Evolutionary conservation across 2,797 vertebrate genomes (phyloP).

Genomic region (Malacoctenus gilli): DNA sequence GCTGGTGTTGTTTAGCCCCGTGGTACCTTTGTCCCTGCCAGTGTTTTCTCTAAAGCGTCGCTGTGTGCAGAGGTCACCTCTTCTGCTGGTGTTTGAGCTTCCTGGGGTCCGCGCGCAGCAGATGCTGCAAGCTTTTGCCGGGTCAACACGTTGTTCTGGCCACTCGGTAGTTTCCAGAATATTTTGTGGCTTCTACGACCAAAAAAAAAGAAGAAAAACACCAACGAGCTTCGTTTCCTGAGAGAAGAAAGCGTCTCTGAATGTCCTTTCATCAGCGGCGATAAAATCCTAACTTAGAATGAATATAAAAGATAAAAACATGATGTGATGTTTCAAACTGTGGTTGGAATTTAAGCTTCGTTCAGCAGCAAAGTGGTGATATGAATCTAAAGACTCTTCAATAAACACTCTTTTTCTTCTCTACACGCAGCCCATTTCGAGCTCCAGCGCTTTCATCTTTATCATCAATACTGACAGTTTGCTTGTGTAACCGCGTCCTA

Average conservation of each 20-base stretch:
- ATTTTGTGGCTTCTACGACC: not conserved
- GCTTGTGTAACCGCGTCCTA: slow-evolving; percentile 24
- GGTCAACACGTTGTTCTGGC: slow-evolving; percentile 25
- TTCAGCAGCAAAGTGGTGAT: too few relatives aligned
- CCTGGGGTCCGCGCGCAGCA: slow-evolving; percentile 31
- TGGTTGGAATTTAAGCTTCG: too few relatives aligned
- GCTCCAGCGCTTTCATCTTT: slow-evolving; percentile 16
- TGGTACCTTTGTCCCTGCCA: slow-evolving; percentile 45
- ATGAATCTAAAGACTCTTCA: too few relatives aligned
- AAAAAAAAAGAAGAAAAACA: not conserved
- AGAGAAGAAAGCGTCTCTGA: too few relatives aligned
- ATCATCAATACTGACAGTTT: slow-evolving; percentile 26
- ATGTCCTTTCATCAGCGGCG: too few relatives aligned
- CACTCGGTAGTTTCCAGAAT: not conserved
- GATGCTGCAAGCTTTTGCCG: slow-evolving; percentile 42
- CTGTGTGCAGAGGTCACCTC: slow-evolving; percentile 59
- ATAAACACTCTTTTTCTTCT: too few relatives aligned
- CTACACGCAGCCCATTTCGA: not conserved
- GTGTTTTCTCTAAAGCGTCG: slow-evolving; percentile 46
- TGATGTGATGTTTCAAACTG: too few relatives aligned
- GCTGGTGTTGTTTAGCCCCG: slow-evolving; percentile 59
- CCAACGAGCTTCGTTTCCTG: too few relatives aligned
- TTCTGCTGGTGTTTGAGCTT: slow-evolving; percentile 28
- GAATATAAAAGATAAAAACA: too few relatives aligned
- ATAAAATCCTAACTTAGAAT: too few relatives aligned